phyloP scores from a whole-genome alignment of 2,797 vertebrate species.

The Myiotriccus ornatus region DNA sequence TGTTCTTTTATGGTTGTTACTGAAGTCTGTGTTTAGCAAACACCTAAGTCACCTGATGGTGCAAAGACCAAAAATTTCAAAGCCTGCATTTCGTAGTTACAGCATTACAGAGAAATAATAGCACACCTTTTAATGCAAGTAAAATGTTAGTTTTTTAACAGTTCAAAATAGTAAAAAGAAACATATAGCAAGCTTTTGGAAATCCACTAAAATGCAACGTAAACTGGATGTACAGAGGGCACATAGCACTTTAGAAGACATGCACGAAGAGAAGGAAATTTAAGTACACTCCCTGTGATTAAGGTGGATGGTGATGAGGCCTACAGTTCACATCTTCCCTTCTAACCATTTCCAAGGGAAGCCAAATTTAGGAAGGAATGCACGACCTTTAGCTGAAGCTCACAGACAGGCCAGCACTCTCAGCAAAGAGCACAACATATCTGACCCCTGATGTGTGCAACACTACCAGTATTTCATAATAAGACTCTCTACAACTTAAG shows the following conservation, averaged over 20 bases:
- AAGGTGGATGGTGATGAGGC: constrained; percentile 13
- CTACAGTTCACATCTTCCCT: constrained; percentile 43
- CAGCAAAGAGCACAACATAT: constrained; percentile 23
- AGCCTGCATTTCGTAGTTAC: neutral
- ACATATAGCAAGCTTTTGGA: neutral
- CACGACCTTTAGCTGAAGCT: constrained; percentile 70
- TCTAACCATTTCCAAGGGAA: constrained; percentile 52
- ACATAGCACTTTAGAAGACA: neutral
- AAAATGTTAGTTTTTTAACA: neutral
- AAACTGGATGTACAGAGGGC: neutral
- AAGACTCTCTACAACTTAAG: neutral
- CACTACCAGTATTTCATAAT: neutral
- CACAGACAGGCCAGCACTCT: constrained; percentile 20
- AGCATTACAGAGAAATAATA: neutral
- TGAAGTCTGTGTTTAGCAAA: neutral
- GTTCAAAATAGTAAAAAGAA: neutral
- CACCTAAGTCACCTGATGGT: neutral
- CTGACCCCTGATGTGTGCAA: neutral
- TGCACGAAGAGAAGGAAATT: constrained; percentile 5
- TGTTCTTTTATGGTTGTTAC: neutral
- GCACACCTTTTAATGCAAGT: neutral
- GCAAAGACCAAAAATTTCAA: neutral
- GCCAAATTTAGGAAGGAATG: constrained; percentile 81
- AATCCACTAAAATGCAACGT: neutral
- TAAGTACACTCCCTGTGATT: constrained; percentile 28